These are phyloP conservation scores for Amiota mariae DNA, from an alignment of 2,888 invertebrate species.

Conservation along the genomic window DNA sequence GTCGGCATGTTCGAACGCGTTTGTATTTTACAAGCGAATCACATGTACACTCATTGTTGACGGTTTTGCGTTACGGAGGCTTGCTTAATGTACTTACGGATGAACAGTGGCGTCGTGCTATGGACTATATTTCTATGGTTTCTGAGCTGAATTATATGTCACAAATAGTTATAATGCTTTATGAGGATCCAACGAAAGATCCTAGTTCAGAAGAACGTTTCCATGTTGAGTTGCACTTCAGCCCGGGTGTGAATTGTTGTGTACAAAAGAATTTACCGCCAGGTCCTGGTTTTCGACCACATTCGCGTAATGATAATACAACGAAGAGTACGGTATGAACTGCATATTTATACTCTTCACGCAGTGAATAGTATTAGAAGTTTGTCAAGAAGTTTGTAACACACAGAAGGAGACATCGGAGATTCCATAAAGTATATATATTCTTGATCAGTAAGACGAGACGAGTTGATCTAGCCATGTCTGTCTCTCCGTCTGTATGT, in stretches of 20 bases:
- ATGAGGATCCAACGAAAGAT: constrained; percentile 98
- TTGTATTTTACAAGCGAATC: constrained; percentile 99
- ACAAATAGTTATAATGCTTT: constrained; percentile 98
- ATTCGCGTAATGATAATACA: constrained; percentile 87
- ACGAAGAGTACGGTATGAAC: constrained; percentile 77
- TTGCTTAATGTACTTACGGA: constrained; percentile 90
- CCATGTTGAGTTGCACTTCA: constrained; percentile 98
- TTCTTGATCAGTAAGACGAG: too few species aligned
- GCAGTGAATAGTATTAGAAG: too few species aligned
- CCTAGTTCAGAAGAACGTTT: constrained; percentile 93
- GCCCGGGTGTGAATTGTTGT: constrained; percentile 97
- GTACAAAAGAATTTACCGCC: constrained; percentile 95
- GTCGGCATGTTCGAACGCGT: constrained; percentile 97
- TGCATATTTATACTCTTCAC: too few species aligned
- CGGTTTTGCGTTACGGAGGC: constrained; percentile 94
- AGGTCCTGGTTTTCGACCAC: constrained; percentile 93
- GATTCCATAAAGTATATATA: too few species aligned
- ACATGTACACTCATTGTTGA: constrained; percentile 97
- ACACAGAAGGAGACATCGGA: too few species aligned
- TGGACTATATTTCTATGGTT: constrained; percentile 98
- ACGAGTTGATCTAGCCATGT: too few species aligned
- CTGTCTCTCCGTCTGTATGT: too few species aligned
- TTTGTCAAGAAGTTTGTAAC: too few species aligned
- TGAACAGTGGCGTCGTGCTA: constrained; percentile 98
- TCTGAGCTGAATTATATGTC: constrained; percentile 99